Evolutionary conservation across 2,797 vertebrate genomes (phyloP).

Genomic region (Pelobates cultripes): DNA sequence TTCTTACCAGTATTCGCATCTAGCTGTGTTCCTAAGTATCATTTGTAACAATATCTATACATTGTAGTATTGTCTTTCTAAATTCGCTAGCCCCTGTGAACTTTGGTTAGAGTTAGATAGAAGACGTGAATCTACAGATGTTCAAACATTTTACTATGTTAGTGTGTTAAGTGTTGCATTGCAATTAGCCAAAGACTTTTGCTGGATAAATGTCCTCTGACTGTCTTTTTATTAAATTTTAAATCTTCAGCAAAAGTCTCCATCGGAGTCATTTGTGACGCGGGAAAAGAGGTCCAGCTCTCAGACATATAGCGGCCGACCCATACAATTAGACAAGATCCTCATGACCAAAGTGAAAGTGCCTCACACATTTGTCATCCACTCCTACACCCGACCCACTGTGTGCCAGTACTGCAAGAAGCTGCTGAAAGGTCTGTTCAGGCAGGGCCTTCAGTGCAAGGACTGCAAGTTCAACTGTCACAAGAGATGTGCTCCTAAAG

Average conservation of each 20-base stretch:
- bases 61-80: too few relatives aligned
- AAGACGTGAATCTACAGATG: too few relatives aligned
- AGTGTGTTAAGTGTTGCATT: too few relatives aligned
- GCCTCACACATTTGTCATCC: constrained; percentile 94
- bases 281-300: constrained; percentile 91
- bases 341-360: constrained; percentile 95
- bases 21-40: too few relatives aligned
- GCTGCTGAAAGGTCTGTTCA: constrained; percentile 93
- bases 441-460: constrained; percentile 95
- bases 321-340: constrained; percentile 94
- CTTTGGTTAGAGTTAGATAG: too few relatives aligned
- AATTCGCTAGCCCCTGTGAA: too few relatives aligned
- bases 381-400: constrained; percentile 93
- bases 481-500: constrained; percentile 93
- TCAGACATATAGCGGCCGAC: constrained; percentile 89
- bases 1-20: too few relatives aligned
- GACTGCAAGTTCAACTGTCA: constrained; percentile 98
- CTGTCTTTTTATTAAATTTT: background rate
- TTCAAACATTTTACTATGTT: too few relatives aligned
- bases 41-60: too few relatives aligned
- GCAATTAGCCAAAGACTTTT: too few relatives aligned
- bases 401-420: constrained; percentile 98
- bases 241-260: constrained; percentile 82
- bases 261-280: constrained; percentile 83
- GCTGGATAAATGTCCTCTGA: background rate